Base-by-base conservation (phyloP, 2,888 invertebrate species). In the Psococerastis gibbosa region DNA sequence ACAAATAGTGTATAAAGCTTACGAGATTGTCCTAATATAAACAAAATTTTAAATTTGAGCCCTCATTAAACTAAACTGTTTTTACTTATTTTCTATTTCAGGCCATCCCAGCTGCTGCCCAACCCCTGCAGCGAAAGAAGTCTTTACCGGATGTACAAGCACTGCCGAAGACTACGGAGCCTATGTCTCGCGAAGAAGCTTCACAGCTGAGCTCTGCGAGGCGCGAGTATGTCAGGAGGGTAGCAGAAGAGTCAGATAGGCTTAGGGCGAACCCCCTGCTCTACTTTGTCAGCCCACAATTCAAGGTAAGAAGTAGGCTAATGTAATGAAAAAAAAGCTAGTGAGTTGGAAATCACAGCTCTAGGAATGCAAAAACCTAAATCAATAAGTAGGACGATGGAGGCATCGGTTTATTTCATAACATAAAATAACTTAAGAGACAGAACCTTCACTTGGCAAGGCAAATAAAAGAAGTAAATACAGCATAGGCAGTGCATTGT, bases 211-310 rank as follows among this genome's bases (percentile, higher is more conserved):
- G 92, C 56, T 88, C 89, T 49, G 85, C 88, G 53, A 75, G 94
- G 51, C 75, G 98, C 52, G 94, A 95, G 65, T 94, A 95, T 63
- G 73, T 95, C 53, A 77, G 94, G 57, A 73, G 87, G 54, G 82
- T 87, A 68, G 74, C 79, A 57, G 88, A 92, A 62, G 87, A 89
- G 65, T 74, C 80, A 52, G 92, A 94, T 66, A 76, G 87, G 63
- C 76, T 91, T 54, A 74, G 87, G 62, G 88, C 88, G 59, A 94
- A 94, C 69, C 94, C 94, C 56, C 72, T 95, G 57, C 76, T 94
- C 56, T 92, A 91, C 67, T 72, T 95, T 64, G 80, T 88, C 75
- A 91, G 89, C 80, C 94, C 94, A 59, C 84, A 88, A 73, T 85
- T 94, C 56, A 88, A 89, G 84, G 92, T 92, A 32, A 13, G 3